A percentile compares a stretch with the other conserved stretches of the same genome.
Evolutionary conservation across 2,797 vertebrate genomes (phyloP).

Genomic region (Falco biarmicus): DNA sequence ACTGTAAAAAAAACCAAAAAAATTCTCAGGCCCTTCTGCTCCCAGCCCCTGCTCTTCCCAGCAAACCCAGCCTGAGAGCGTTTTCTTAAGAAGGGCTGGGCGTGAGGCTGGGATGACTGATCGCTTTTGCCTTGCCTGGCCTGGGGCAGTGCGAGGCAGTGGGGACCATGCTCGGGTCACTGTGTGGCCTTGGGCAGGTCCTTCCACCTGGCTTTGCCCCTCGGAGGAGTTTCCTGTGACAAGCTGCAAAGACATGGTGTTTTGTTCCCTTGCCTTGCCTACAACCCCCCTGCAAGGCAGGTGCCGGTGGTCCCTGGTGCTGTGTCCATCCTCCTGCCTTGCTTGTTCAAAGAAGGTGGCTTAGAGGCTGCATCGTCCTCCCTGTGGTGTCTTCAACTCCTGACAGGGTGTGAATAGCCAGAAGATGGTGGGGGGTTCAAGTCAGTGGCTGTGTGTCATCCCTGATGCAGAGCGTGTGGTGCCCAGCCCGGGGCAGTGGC

Average conservation of each 20-base stretch:
- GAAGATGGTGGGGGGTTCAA: neutral
- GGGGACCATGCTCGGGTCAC: accelerated
- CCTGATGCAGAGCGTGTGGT: neutral
- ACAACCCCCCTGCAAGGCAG: neutral
- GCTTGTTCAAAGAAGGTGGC: neutral
- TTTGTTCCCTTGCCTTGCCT: neutral
- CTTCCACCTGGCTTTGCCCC: neutral
- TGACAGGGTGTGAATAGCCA: neutral
- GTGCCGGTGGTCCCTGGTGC: neutral
- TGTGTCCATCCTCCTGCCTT: neutral
- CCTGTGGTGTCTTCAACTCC: neutral
- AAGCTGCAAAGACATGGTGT: neutral
- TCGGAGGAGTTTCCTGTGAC: neutral
- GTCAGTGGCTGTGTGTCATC: neutral
- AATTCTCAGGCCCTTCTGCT: neutral
- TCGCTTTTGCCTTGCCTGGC: neutral
- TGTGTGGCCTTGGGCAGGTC: neutral
- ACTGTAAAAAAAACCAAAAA: neutral
- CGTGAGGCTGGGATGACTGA: neutral
- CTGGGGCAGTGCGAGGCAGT: neutral
- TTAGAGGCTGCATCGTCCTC: neutral
- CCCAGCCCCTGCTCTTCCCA: neutral
- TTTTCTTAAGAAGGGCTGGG: neutral
- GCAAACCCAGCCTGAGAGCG: neutral
- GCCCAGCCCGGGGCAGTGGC: neutral